Base-by-base conservation (phyloP, 2,888 invertebrate genomes). In the Hecatera dysodea region DNA sequence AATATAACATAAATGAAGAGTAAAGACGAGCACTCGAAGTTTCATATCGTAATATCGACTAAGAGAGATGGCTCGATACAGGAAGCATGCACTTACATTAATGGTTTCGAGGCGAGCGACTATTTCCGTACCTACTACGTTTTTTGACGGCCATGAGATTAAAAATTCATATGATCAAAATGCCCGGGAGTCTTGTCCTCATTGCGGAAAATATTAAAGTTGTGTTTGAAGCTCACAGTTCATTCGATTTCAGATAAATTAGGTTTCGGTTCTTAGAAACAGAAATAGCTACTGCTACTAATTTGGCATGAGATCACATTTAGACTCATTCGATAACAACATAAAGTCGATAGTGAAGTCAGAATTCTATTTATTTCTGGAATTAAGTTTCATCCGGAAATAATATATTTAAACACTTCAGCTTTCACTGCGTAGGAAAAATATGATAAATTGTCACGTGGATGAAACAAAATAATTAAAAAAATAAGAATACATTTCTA, bases 61-160 rank as follows among this genome's bases (percentile, higher is more conserved):
- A 79, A 78, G 70, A 81, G 80, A 72, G 75, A 74, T 80, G 78
- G 52, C 53, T 86, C 86, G 80, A 89, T 86, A 88, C 83, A 81
- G 61, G 72, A 88, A 88, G 81, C 84, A 82, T 91, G 90, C 93
- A 93, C 93, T 94, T 91, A 93, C 86, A 88, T 87, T 93, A 93
- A 93, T 94, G 89, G 91, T 87, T 88, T 88, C 76, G 84, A 92
- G 88, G 87, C 84, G 80, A 72, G 81, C 80, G 78, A 86, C 88
- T 89, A 88, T 90, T 89, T 87, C 81, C 82, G 87, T 81, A 71
- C 82, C 86, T 81, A 71, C 74, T 81, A 85, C 80, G 86, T 90
- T 92, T 92, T 93, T 92, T 90, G 89, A 86, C 82, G 81, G 82
- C 73, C 73, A 53, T 74, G 48, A 68, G 78, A 89, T 93, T 90